Conservation (phyloP, 2,888 invertebrate genomes). For the Andricus quercusramuli region DNA sequence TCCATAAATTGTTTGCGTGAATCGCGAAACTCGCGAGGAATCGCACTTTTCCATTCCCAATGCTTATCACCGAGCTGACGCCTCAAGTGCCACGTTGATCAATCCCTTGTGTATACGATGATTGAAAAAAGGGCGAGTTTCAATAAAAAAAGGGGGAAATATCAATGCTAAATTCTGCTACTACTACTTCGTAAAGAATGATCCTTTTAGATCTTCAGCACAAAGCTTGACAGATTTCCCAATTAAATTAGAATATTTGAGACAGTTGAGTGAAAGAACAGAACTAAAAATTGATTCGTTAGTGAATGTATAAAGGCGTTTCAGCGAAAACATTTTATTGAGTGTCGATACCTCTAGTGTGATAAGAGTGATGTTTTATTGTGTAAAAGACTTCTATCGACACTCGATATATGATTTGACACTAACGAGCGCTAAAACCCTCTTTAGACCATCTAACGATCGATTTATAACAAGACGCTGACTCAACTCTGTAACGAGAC, state of each 20-base stretch:
- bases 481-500: slow-evolving; percentile 63
- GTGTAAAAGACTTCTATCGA: slow-evolving; percentile 54
- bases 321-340: background rate
- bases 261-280: background rate
- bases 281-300: background rate
- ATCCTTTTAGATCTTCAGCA: background rate
- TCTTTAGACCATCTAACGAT: slow-evolving; percentile 60
- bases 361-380: background rate
- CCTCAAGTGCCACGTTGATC: background rate
- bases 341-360: background rate
- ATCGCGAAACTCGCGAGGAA: slow-evolving; percentile 43
- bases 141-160: background rate
- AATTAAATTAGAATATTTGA: background rate
- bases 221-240: background rate
- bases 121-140: background rate
- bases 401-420: slow-evolving; percentile 63
- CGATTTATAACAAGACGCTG: slow-evolving; percentile 63
- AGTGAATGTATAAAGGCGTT: background rate
- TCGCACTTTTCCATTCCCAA: slow-evolving; percentile 47
- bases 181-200: background rate
- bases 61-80: background rate
- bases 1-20: slow-evolving; percentile 50
- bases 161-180: too few species aligned
- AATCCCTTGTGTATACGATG: background rate
- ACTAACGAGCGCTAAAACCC: slow-evolving; percentile 67